Evolutionary conservation across 2,113 vertebrate species (phyloP).

Genomic region (Phodopus roborovskii): DNA sequence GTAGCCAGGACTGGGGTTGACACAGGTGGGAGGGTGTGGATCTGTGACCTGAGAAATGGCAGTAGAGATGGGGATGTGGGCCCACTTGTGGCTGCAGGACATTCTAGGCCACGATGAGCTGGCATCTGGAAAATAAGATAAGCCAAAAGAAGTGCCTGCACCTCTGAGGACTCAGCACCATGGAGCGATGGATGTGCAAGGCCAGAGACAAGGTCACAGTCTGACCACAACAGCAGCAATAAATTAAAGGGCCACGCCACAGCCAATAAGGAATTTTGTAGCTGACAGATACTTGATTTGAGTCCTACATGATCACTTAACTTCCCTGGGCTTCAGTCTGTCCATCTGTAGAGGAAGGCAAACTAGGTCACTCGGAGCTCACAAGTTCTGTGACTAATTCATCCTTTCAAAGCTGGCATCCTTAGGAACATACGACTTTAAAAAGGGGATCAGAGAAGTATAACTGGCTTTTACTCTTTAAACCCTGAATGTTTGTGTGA

Average conservation of each 20-base stretch:
- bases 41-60: neutral
- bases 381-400: conserved; percentile 59
- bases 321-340: neutral
- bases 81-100: neutral
- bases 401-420: conserved; percentile 64
- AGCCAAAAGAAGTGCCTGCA: neutral
- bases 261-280: neutral
- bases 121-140: neutral
- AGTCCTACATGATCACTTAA: neutral
- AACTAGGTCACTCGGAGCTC: conserved; percentile 66
- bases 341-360: conserved; percentile 58
- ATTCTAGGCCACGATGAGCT: neutral
- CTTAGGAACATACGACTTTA: neutral
- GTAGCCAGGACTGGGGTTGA: neutral
- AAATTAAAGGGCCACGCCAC: rapidly evolving
- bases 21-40: neutral
- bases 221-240: neutral
- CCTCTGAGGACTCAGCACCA: neutral
- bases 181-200: neutral
- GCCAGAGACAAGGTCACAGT: neutral
- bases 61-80: neutral
- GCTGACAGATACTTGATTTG: neutral
- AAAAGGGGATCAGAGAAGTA: conserved; percentile 43
- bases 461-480: conserved; percentile 40
- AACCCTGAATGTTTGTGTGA: conserved; percentile 10